Percentiles rank a stretch among this genome's conserved stretches.
Conservation (phyloP, 2,888 invertebrate genomes). For the Baronia brevicornis region DNA sequence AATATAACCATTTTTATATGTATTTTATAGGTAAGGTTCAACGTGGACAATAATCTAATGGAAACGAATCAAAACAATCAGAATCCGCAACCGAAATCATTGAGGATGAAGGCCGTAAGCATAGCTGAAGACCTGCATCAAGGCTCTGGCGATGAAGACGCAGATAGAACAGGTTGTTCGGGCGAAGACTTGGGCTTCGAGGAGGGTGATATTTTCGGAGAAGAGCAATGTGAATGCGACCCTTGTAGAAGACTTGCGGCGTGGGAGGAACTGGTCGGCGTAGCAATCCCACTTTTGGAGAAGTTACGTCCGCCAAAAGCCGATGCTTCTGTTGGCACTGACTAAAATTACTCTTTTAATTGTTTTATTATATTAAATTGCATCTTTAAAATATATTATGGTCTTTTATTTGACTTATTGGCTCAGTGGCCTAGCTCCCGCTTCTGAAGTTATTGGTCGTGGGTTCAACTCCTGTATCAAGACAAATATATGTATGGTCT, state of each 20-base stretch:
- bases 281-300: constrained; percentile 83
- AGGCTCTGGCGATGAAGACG: constrained; percentile 26
- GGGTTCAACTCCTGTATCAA: no score
- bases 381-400: no score
- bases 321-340: constrained; percentile 62
- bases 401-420: no score
- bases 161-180: constrained; percentile 30
- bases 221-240: constrained; percentile 50
- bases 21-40: constrained; percentile 44
- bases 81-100: no score
- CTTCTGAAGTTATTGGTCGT: no score
- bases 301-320: constrained; percentile 65
- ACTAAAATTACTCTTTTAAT: constrained; percentile 20
- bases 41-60: constrained; percentile 43
- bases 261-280: constrained; percentile 86
- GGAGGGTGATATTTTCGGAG: constrained; percentile 42
- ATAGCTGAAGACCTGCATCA: constrained; percentile 36
- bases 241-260: constrained; percentile 57
- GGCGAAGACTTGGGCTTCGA: constrained; percentile 62
- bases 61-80: neutral
- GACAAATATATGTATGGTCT: no score
- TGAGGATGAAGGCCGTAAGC: constrained; percentile 40
- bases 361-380: constrained; percentile 5
- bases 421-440: no score
- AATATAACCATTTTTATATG: no score